Evolutionary conservation across 2,113 vertebrate species (phyloP), one percentile per base, ranked within the genome.

Genomic region (Neolamprologus falcicula): DNA sequence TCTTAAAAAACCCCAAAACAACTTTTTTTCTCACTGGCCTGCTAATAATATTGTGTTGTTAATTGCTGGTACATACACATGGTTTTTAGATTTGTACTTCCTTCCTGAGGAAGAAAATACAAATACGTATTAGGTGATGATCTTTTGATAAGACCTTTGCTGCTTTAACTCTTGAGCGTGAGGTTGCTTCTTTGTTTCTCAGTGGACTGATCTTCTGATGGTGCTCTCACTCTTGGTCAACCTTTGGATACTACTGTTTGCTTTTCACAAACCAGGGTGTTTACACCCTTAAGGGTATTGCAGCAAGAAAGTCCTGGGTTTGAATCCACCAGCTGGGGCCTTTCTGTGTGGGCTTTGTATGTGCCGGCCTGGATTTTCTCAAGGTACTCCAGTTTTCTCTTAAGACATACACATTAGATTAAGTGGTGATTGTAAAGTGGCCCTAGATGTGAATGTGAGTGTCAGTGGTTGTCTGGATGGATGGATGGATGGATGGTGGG

Each of bases 121-220:
- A 66, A 66, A 66, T 66, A 66, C 3, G 1, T 73, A 73, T 73
- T 42, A 73, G 66, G 21, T 73, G 21, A 42, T 24, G 24, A 47
- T 76, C 24, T 76, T 31, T 26, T 76, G 42, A 76, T 50, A 11
- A 50, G 42, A 31, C 9, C 6, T 47, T 76, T 19, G 45, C 14
- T 76, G 24, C 16, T 76, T 47, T 47, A 17, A 47, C 71, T 28
- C 24, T 47, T 47, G 24, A 26, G 14, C 2, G 4, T 45, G 24
- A 24, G 19, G 45, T 13, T 55, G 57, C 12, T 40, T 53, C 79
- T 80, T 5, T 54, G 11, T 63, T 35, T 66, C 33, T 47, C 50
- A 45, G 52, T 54, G 76, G 52, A 68, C 61, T 53, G 73, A 85
- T 80, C 28, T 24, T 19, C 19, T 80, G 73, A 37, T 63, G 55